phyloP scores from a whole-genome alignment of 2,797 vertebrate genomes.

The Falco cherrug region DNA sequence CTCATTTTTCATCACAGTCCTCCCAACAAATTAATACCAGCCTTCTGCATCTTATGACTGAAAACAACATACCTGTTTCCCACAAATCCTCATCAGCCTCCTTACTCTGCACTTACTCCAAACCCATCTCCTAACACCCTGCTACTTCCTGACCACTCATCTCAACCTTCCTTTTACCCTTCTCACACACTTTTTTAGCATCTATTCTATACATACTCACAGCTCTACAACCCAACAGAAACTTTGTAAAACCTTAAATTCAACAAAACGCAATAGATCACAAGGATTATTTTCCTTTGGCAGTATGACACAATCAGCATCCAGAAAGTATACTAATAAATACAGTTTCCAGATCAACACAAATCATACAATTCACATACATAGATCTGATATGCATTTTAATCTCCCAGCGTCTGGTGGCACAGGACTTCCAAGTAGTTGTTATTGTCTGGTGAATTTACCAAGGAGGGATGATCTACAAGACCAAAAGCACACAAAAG shows the following conservation, averaged over 20 bases:
- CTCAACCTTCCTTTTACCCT: not conserved
- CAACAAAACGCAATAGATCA: not conserved
- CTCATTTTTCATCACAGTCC: not conserved
- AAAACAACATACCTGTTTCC: not conserved
- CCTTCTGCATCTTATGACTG: not conserved
- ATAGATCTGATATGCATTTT: not conserved
- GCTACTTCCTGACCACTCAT: conserved; percentile 2
- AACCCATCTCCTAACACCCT: not conserved
- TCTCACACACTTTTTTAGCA: not conserved
- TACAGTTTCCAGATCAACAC: not conserved
- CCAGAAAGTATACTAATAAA: not conserved
- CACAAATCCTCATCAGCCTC: not conserved
- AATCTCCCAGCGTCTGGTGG: not conserved
- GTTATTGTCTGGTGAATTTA: not conserved
- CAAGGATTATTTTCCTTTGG: not conserved
- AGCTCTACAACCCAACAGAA: not conserved
- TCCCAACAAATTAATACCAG: conserved; percentile 25
- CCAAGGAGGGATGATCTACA: fast-evolving
- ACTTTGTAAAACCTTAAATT: not conserved
- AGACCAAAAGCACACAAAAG: not conserved
- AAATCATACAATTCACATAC: not conserved
- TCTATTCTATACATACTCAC: not conserved
- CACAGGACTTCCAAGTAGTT: not conserved
- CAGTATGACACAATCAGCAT: not conserved
- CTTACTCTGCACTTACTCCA: conserved; percentile 19